Base-by-base conservation (phyloP, 1,140 invertebrate species). In the Yoshiicerus persimilis region DNA sequence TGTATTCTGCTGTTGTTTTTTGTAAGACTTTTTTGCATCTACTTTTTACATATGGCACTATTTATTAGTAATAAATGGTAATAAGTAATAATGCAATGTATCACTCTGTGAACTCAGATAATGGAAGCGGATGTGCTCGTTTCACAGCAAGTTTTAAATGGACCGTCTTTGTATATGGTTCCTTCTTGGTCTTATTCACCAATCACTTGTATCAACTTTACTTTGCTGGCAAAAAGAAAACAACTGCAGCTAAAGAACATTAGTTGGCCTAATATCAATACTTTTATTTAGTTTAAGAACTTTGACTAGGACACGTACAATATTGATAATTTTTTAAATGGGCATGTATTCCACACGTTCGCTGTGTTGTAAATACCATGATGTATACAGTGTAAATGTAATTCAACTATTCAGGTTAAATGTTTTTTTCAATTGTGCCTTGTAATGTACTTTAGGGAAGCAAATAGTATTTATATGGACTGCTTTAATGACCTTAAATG, bases 1-100 rank as follows among this genome's bases (percentile, higher is more conserved):
- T 88, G 20, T 88, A 88, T 27, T 84, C 87, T 8, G 80, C 87
- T 16, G 13, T 36, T 23, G 87, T 83, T 25, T 66, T 88, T 27
- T 25, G 66, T 70, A 70, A 23, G 27, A 13, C 0, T 3, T 47
- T 47, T 10, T 47, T 47, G 2, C 11, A 11, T 47, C 2, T 47
- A 47, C 2, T 16, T 47, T 2, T 47, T 4, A 47, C 20, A 11
- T 3, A 47, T 16, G 20, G 20, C 41, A 13, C 6, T 41, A 13
- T 20, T 47, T 4, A 47, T n/a, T n/a, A 47, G 41, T 16, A 41
- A 47, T 47, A 47, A n/a, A 47, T 47, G 10, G 5, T 66, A 70
- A 41, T 16, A 41, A 38, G n/a, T n/a, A 32, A 6, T 83, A 47
- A 11, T 9, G 16, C 5, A 25, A 66, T 66, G 62, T 23, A 64